Conservation (phyloP, 2,888 invertebrate species). For the Andrena bicolor region DNA sequence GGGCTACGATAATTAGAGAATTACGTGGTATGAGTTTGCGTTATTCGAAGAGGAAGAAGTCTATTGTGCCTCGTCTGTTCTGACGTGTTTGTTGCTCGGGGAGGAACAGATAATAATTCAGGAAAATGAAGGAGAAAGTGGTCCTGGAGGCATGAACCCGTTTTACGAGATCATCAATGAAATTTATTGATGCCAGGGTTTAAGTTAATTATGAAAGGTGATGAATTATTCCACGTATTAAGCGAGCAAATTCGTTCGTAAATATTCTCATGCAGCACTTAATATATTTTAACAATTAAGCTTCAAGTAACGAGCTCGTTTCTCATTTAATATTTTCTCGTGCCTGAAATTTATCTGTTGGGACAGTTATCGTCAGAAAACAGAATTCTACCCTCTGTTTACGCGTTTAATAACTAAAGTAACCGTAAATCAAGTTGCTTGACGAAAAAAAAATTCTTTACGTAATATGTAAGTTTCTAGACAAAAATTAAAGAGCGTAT, state of each 20-base stretch:
- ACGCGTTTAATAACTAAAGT: no score
- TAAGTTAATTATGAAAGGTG: background rate
- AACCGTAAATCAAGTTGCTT: background rate
- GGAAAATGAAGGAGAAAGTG: constrained; percentile 34
- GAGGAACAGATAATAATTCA: constrained; percentile 21
- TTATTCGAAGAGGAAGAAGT: constrained; percentile 15
- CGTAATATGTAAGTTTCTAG: background rate
- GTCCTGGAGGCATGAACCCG: background rate
- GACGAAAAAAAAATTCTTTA: background rate
- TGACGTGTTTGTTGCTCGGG: constrained; percentile 6
- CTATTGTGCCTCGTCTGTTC: background rate
- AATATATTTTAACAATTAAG: background rate
- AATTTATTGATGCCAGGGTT: constrained; percentile 15
- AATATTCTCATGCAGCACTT: background rate
- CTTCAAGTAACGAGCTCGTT: no score
- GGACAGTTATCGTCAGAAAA: background rate
- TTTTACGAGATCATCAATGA: constrained; percentile 29
- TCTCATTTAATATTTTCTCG: background rate
- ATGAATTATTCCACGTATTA: constrained; percentile 1
- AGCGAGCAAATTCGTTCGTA: background rate
- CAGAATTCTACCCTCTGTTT: no score
- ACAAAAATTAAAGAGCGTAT: background rate
- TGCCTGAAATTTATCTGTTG: background rate
- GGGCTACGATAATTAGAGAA: constrained; percentile 43
- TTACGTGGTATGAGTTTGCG: constrained; percentile 15